phyloP scores from a whole-genome alignment of 1,140 invertebrate genomes.

The Tetramorium simillimum region DNA sequence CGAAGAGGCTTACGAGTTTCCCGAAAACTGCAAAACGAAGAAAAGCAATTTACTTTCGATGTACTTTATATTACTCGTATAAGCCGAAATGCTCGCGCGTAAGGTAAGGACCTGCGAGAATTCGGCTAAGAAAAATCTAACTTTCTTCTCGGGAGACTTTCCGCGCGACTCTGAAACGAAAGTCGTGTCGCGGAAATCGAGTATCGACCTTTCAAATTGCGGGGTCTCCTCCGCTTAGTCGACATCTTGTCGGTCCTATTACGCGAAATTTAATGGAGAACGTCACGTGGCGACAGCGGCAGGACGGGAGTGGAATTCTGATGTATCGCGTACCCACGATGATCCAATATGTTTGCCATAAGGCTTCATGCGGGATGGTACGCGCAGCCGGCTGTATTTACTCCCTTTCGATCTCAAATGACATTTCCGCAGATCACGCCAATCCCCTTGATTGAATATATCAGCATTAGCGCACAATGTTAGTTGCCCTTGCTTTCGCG shows the following conservation, averaged over 20 bases:
- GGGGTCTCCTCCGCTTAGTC: constrained; percentile 61
- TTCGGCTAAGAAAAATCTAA: not conserved
- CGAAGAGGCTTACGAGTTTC: not conserved
- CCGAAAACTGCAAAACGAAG: not conserved
- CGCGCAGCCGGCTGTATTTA: constrained; percentile 47
- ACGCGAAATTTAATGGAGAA: constrained; percentile 80
- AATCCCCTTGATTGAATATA: constrained; percentile 77
- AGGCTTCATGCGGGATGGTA: constrained; percentile 63
- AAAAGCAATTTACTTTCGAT: constrained; percentile 11
- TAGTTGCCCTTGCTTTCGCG: not conserved
- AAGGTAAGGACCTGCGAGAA: not conserved
- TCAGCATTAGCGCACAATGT: constrained; percentile 53
- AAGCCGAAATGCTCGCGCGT: not conserved
- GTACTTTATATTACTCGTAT: constrained; percentile 19
- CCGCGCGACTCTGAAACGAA: constrained; percentile 2
- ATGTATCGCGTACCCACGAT: constrained; percentile 80
- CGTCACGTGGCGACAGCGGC: constrained; percentile 67
- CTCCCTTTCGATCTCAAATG: constrained; percentile 61
- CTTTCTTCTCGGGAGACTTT: constrained; percentile 16
- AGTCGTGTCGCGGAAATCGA: constrained; percentile 48
- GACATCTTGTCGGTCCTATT: constrained; percentile 75
- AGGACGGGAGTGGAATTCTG: constrained; percentile 76
- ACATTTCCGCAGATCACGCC: constrained; percentile 74
- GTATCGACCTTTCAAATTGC: constrained; percentile 64
- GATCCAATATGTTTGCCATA: constrained; percentile 80